A percentile compares a stretch with the other conserved stretches of the same genome.
Conservation (phyloP, 2,888 invertebrate species). For the Drosophila stalkeri region DNA sequence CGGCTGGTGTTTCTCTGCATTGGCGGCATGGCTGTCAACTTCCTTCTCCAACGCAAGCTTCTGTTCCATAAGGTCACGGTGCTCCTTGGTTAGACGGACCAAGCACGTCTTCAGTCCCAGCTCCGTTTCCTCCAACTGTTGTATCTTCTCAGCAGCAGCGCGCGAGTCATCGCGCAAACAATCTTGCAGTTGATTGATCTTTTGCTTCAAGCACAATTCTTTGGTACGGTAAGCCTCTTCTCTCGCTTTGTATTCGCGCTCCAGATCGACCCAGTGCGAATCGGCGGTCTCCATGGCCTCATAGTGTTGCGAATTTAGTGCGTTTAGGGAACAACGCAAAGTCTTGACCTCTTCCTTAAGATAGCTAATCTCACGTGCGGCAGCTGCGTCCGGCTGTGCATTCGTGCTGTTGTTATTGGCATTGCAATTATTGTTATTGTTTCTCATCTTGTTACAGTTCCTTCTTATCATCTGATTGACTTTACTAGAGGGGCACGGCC, state of each 20-base stretch:
- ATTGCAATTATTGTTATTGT: neutral
- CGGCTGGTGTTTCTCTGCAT: slow-evolving; percentile 85
- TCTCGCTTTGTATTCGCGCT: slow-evolving; percentile 88
- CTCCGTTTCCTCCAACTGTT: slow-evolving; percentile 87
- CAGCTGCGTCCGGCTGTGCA: slow-evolving; percentile 10
- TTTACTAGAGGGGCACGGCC: neutral
- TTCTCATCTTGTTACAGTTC: neutral
- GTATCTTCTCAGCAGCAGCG: slow-evolving; percentile 86
- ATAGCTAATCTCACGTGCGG: slow-evolving; percentile 54
- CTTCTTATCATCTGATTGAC: neutral
- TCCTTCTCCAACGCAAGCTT: slow-evolving; percentile 86
- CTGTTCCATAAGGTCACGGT: slow-evolving; percentile 86
- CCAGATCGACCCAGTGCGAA: slow-evolving; percentile 90
- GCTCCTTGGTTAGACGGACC: slow-evolving; percentile 87
- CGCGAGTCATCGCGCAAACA: slow-evolving; percentile 86
- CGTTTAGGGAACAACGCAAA: slow-evolving; percentile 85
- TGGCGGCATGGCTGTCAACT: slow-evolving; percentile 86
- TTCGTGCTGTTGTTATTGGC: neutral
- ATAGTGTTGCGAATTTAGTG: slow-evolving; percentile 89
- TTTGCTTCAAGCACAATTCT: slow-evolving; percentile 86
- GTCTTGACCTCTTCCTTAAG: slow-evolving; percentile 81
- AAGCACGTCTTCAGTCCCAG: slow-evolving; percentile 86
- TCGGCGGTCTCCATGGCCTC: slow-evolving; percentile 90
- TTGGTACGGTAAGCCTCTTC: slow-evolving; percentile 86
- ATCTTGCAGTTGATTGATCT: slow-evolving; percentile 87